Conservation (phyloP, 2,797 vertebrate species). For the Poecilia wingei region DNA sequence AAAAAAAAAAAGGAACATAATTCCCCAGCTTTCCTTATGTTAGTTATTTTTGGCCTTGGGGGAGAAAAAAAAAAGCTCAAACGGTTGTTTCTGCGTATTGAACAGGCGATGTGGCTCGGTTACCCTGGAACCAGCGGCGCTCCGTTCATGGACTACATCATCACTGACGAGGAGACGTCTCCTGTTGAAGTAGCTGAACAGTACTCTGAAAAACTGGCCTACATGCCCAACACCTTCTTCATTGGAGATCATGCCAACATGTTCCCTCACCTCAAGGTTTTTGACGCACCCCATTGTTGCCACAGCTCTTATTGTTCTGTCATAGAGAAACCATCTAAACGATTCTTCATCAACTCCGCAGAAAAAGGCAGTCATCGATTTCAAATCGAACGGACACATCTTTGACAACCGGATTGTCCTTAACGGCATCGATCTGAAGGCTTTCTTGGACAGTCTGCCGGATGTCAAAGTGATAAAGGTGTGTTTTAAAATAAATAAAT, state of each 20-base stretch:
- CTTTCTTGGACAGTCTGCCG: conserved; percentile 96
- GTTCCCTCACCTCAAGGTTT: conserved; percentile 98
- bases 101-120: conserved; percentile 96
- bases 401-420: conserved; percentile 99
- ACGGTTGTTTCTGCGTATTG: neutral
- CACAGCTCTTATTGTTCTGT: neutral
- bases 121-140: conserved; percentile 98
- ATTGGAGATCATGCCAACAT: conserved; percentile 99
- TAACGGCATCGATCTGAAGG: conserved; percentile 97
- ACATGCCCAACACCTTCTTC: conserved; percentile 98
- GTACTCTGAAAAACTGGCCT: conserved; percentile 98
- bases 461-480: conserved; percentile 99
- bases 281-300: conserved; percentile 2
- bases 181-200: conserved; percentile 94
- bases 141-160: conserved; percentile 98
- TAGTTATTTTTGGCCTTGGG: neutral
- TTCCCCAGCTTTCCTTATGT: neutral
- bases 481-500: conserved; percentile 37
- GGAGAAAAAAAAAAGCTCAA: neutral
- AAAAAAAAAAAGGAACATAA: neutral
- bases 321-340: neutral
- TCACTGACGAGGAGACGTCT: conserved; percentile 96
- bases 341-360: conserved; percentile 57
- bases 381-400: conserved; percentile 98
- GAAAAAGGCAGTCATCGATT: conserved; percentile 99